Evolutionary conservation across 37 sponge, comb jelly and placozoan genomes (phyloP), one percentile per base, ranked within the genome.

Genomic region (Sycon ciliatum): DNA sequence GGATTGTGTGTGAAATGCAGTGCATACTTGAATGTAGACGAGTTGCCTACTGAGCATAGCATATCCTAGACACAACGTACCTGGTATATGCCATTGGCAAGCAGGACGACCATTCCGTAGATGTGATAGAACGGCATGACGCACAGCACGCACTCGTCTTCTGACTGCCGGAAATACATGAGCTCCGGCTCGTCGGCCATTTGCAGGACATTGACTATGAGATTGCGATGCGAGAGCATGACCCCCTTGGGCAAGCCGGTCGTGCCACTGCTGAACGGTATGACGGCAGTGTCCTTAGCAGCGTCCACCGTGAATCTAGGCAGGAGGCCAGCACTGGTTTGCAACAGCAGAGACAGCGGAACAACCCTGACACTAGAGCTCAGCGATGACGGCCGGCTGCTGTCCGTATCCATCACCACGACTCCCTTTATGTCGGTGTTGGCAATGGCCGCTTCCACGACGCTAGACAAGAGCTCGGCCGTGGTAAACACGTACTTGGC

Each of bases 201-300:
- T 40, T 85, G 86, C 37, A 13, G 32, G 18, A 77, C 18, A 37
- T 85, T 85, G 13, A 84, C 52, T n/a, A 79, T 67, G 22, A 85
- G 40, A 57, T 82, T 89, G 39, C 65, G 32, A 62, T 91, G 84
- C 13, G 87, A 76, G 24, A 91, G 57, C 87, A 87, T 84, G 38
- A 91, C 92, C 11, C 87, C 92, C 57, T 91, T 91, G 32, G 87
- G 80, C 20, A 91, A 78, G n/a, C 92, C 92, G 33, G 87, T 92
- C 4, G 93, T 92, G 0, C 93, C 93, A 61, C 93, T 92, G 61
- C 85, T 84, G 69, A 84, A 92, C 39, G 89, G 89, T 23, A 92
- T 62, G 18, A 80, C 68, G 16, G 78, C 74, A 9, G 73, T 75
- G n/a, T 82, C 83, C 31, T 82, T 23, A 31, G 63, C 56, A 4